Percentiles rank a stretch among this genome's conserved stretches.
Evolutionary conservation across 2,888 invertebrate genomes (phyloP).

Genomic region (Aproaerema taeniolella): DNA sequence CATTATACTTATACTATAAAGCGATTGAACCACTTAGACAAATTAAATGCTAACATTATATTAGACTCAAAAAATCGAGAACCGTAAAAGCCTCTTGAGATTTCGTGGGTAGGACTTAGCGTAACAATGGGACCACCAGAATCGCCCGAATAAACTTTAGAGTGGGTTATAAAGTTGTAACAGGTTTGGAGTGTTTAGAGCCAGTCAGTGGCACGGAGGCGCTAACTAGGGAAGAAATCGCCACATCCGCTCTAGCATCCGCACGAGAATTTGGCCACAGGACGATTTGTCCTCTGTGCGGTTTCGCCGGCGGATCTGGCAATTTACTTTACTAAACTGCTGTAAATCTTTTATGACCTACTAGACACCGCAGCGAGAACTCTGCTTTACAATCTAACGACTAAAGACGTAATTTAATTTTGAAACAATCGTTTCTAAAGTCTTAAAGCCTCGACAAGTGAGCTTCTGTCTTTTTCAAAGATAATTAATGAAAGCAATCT

Average conservation of each 20-base stretch:
- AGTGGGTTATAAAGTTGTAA: slow-evolving; percentile 63
- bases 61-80: slow-evolving; percentile 53
- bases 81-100: slow-evolving; percentile 53
- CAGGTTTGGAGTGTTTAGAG: slow-evolving; percentile 74
- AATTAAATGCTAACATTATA: slow-evolving; percentile 52
- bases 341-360: too few relatives aligned
- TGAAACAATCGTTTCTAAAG: too few relatives aligned
- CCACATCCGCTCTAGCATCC: slow-evolving; percentile 71
- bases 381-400: not conserved
- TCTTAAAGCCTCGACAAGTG: too few relatives aligned
- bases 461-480: too few relatives aligned
- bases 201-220: slow-evolving; percentile 58
- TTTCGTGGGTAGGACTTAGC: slow-evolving; percentile 43
- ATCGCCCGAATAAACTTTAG: slow-evolving; percentile 66
- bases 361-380: too few relatives aligned
- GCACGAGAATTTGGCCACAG: slow-evolving; percentile 56
- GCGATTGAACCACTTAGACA: too few relatives aligned
- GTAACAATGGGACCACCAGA: slow-evolving; percentile 72
- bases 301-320: slow-evolving; percentile 6
- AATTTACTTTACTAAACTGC: not conserved
- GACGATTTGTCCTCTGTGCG: slow-evolving; percentile 20
- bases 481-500: slow-evolving; percentile 14
- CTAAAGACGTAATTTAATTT: too few relatives aligned
- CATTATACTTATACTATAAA: too few relatives aligned
- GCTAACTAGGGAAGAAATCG: slow-evolving; percentile 60